phyloP scores from a whole-genome alignment of 2,888 invertebrate genomes.

The Stenichneumon culpator region DNA sequence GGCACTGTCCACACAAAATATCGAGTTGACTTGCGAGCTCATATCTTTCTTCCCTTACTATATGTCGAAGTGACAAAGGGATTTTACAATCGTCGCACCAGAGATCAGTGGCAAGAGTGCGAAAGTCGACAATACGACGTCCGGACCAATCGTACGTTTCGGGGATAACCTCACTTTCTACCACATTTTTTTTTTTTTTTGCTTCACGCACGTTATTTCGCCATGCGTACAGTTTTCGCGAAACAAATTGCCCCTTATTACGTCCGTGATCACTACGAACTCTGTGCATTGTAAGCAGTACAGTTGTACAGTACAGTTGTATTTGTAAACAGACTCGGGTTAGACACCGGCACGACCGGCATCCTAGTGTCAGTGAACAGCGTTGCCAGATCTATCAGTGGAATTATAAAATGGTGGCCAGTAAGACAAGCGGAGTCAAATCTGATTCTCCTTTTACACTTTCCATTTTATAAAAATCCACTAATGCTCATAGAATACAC shows the following conservation, averaged over 20 bases:
- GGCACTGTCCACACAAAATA: not conserved
- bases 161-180: not conserved
- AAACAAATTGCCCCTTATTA: constrained; percentile 16
- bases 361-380: not conserved
- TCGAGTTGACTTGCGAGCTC: not conserved
- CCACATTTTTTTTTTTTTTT: not conserved
- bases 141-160: constrained; percentile 4
- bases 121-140: constrained; percentile 8
- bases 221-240: not conserved
- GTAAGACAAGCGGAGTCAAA: constrained; percentile 1
- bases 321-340: too few species aligned
- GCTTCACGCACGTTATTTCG: not conserved
- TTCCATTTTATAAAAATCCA: not conserved
- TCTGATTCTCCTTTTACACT: not conserved
- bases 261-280: constrained; percentile 19
- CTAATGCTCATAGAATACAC: too few species aligned
- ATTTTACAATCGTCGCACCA: not conserved
- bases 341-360: not conserved
- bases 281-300: not conserved
- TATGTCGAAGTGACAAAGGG: not conserved
- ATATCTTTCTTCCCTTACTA: not conserved
- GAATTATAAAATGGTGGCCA: not conserved
- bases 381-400: constrained; percentile 3
- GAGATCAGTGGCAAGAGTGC: not conserved
- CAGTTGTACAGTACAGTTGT: not conserved